Conservation (phyloP, 1,140 invertebrate genomes). For the Drosophila ercepeae region DNA sequence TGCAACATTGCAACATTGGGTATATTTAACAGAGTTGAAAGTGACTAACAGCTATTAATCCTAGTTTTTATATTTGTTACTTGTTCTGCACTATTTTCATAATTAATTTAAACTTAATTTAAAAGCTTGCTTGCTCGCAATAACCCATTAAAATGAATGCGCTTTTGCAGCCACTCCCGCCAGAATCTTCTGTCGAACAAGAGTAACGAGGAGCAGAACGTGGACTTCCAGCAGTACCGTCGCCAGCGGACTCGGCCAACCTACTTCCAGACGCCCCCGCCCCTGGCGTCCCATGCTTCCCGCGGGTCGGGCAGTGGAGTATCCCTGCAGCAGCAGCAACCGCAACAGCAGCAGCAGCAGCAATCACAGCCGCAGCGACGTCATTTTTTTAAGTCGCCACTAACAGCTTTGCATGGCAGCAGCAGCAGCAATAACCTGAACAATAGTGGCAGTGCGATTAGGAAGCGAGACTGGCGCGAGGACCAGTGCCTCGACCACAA, state of each 20-base stretch:
- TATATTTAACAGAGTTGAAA: constrained; percentile 52
- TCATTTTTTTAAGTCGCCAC: constrained; percentile 50
- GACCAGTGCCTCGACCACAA: constrained; percentile 28
- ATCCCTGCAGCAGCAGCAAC: constrained; percentile 25
- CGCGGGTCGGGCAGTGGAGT: constrained; percentile 23
- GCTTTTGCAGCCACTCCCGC: constrained; percentile 89
- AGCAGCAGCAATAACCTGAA: constrained; percentile 66
- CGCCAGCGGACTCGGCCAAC: constrained; percentile 57
- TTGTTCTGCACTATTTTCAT: background rate
- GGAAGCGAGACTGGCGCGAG: constrained; percentile 65
- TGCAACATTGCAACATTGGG: constrained; percentile 2
- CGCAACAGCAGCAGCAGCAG: too few relatives aligned
- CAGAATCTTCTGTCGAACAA: constrained; percentile 93
- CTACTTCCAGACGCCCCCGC: constrained; percentile 44
- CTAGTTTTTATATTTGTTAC: background rate
- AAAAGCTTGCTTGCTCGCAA: constrained; percentile 43
- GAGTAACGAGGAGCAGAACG: constrained; percentile 86
- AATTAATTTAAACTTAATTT: background rate
- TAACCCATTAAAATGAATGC: constrained; percentile 72
- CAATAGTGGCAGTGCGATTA: constrained; percentile 37
- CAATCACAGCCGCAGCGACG: constrained; percentile 53
- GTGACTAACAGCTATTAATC: constrained; percentile 39
- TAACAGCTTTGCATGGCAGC: constrained; percentile 49
- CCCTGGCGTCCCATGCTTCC: constrained; percentile 16
- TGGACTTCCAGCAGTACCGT: constrained; percentile 68